These are phyloP conservation scores for Cynocephalus volans DNA, from an alignment of 2,113 vertebrate genomes.

Conservation along the genomic window DNA sequence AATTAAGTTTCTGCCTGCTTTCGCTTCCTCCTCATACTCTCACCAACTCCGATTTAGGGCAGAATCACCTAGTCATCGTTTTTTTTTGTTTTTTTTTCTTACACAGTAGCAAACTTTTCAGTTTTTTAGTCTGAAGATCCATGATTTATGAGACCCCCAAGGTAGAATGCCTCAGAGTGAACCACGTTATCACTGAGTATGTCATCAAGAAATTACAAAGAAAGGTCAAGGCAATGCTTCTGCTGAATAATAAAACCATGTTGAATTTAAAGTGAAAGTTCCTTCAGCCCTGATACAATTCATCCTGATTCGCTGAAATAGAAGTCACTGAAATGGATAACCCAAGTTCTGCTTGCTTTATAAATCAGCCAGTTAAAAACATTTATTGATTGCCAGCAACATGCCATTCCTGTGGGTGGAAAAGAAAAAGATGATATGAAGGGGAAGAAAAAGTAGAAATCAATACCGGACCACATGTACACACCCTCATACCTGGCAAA, in stretches of 20 bases:
- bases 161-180: slow-evolving; percentile 33
- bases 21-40: background rate
- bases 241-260: slow-evolving; percentile 59
- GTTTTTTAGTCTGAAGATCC: background rate
- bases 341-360: background rate
- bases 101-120: background rate
- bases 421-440: background rate
- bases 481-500: background rate
- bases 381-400: background rate
- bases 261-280: slow-evolving; percentile 28
- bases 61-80: background rate
- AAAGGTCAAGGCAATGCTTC: slow-evolving; percentile 62
- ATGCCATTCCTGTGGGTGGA: fast-evolving
- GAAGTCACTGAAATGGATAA: background rate
- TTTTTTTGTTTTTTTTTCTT: background rate
- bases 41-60: background rate
- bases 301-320: background rate
- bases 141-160: slow-evolving; percentile 66
- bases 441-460: background rate
- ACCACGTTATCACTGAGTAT: background rate
- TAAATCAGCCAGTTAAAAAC: background rate
- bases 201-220: slow-evolving; percentile 58
- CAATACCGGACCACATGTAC: background rate
- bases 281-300: background rate
- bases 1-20: background rate